Evolutionary conservation across 2,888 invertebrate species (phyloP).

Genomic region (Plagodis pulveraria): DNA sequence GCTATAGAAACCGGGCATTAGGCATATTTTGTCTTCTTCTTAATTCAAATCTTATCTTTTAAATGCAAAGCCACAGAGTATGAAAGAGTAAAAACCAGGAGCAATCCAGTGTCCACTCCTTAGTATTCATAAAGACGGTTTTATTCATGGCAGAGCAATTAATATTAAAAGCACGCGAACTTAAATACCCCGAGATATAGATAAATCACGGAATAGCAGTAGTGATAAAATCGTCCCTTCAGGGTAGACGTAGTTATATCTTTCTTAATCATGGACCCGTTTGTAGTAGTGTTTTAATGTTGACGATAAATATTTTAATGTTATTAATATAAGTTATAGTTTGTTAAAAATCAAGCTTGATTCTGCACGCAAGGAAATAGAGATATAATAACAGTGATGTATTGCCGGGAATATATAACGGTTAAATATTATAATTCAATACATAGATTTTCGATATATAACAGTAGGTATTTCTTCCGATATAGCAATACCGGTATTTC

Average conservation of each 20-base stretch:
- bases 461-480: too few species aligned
- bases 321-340: constrained; percentile 2
- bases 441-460: too few species aligned
- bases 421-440: too few species aligned
- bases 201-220: constrained; percentile 24
- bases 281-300: constrained; percentile 6
- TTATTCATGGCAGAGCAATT: constrained; percentile 51
- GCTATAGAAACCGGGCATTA: too few species aligned
- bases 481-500: too few species aligned
- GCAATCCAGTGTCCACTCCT: constrained; percentile 65
- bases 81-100: constrained; percentile 57
- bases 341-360: not conserved
- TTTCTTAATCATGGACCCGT: constrained; percentile 18
- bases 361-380: not conserved
- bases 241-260: constrained; percentile 18
- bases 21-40: too few species aligned
- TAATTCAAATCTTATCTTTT: too few species aligned
- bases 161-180: constrained; percentile 34
- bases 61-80: constrained; percentile 8
- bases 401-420: not conserved
- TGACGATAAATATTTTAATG: constrained; percentile 13
- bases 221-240: constrained; percentile 24
- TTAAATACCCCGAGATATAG: constrained; percentile 32
- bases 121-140: constrained; percentile 68
- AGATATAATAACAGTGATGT: not conserved